Evolutionary conservation across 1,140 invertebrate species (phyloP), one percentile per base, ranked within the genome.

Genomic region (Carcinoscorpius rotundicauda): DNA sequence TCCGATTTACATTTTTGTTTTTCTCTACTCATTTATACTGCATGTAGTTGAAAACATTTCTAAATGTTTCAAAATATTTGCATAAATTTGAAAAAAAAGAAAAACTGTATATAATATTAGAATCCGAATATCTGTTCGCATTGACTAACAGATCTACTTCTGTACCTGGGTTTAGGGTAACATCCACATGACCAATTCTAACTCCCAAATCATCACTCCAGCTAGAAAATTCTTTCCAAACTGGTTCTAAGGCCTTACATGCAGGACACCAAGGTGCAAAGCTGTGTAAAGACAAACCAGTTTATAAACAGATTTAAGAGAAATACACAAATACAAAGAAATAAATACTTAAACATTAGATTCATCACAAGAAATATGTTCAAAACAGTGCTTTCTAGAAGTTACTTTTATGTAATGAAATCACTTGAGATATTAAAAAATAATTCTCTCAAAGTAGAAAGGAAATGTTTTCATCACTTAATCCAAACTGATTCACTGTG

Each of bases 211-310:
- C 85, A 51, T 84, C 79, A 63, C 89, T 86, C 75, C 85, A 87
- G n/a, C 80, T 75, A 0, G 91, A 87, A 73, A 97, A 89, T 63
- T 89, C 83, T 70, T 88, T 83, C 97, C 97, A 99, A 56, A 87
- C 82, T 4, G 87, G 85, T 69, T 90, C 83, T 6, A 99, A 81
- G n/a, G 86, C 86, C 74, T 89, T 91, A 78, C 97, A 99, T 0
- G 97, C 96, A 5, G 96, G 96, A 78, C 97, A 99, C 97, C 96
- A 99, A 10, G 96, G 95, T 6, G 97, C 96, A 83, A 91, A 95
- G 75, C 94, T 98, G 73, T 10, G 50, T 5, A 61, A 29, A 49
- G 3, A 60, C 11, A 6, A 60, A 9, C 9, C 8, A 29, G 10
- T 10, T 50, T 48, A 29, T 60, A 8, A 48, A 60, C 29, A 9